A percentile compares a stretch with the other conserved stretches of the same genome.
Conservation (phyloP, 2,113 vertebrate genomes). For the Sitta europaea region DNA sequence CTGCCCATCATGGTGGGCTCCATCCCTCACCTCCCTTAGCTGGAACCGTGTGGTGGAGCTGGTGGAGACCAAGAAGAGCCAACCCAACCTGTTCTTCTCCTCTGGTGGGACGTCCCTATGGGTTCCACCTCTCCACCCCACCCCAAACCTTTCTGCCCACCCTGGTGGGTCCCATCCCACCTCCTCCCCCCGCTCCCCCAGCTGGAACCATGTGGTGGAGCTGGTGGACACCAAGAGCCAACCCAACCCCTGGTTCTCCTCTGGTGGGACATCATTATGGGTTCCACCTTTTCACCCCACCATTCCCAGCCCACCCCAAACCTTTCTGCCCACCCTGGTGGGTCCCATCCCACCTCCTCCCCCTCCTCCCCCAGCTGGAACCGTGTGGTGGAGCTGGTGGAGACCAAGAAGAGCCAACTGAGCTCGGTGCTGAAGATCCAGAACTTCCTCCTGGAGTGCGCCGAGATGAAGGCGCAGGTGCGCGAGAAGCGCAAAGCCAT, state of each 20-base stretch:
- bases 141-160: no score
- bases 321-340: fast-evolving
- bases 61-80: no score
- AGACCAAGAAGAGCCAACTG: conserved; percentile 84
- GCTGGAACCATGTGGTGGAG: no score
- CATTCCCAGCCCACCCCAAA: not conserved
- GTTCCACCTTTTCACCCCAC: no score
- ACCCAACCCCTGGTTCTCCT: fast-evolving
- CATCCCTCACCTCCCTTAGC: no score
- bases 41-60: no score
- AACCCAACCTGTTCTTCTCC: not conserved
- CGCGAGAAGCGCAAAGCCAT: conserved; percentile 88
- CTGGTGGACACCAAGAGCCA: no score
- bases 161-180: no score
- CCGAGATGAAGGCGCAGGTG: conserved; percentile 87
- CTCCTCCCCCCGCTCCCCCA: no score
- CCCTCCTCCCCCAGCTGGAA: conserved; percentile 80
- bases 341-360: not conserved
- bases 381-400: conserved; percentile 91
- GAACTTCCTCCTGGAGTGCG: conserved; percentile 91
- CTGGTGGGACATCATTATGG: not conserved
- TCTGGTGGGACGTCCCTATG: not conserved
- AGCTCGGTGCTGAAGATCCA: conserved; percentile 84
- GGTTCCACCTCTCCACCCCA: no score
- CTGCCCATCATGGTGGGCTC: no score